Evolutionary conservation across 2,113 vertebrate genomes (phyloP), one percentile per base, ranked within the genome.

Genomic region (Varanus komodoensis): DNA sequence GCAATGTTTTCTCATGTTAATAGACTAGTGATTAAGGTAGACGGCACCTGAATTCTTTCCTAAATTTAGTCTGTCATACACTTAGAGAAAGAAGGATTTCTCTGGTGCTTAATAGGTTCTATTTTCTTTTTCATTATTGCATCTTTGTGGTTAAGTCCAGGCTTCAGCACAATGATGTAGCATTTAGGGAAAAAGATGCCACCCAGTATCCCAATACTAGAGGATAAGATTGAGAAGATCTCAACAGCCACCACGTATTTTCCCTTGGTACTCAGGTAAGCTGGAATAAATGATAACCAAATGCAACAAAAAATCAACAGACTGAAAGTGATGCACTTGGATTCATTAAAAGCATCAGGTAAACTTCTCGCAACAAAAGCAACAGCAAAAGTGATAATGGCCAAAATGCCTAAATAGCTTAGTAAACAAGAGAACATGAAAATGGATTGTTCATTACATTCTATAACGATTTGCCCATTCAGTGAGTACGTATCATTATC

Each of bases 291-390:
- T 44, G 38, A 44, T 44, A 44, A 44, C 38, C 38, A 44, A 44
- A 44, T 3, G 38, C 38, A 44, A 44, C 38, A 44, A 44, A 44
- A 44, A 44, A 44, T 44, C 64, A 84, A 17, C 82, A 84, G 34
- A 57, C 81, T 83, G 81, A 83, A 83, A 64, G 81, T 68, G 27
- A 68, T 84, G 82, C 68, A 48, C 29, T 69, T 84, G 64, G 82
- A 32, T 69, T 84, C 82, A 69, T 84, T 84, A 32, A 84, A 84
- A 69, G 9, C 69, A 12, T 44, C 64, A 21, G 82, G 82, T 8
- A 84, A 44, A 23, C 29, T 68, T 27, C 82, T 64, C 8, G 25
- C 34, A 3, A 84, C 17, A 32, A 50, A 69, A 32, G 82, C 82
- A 32, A 29, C 82, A 29, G 38, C 17, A 38, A 84, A 84, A 32